phyloP scores from a whole-genome alignment of 2,888 invertebrate genomes.

The Chrysotoxum bicinctum region DNA sequence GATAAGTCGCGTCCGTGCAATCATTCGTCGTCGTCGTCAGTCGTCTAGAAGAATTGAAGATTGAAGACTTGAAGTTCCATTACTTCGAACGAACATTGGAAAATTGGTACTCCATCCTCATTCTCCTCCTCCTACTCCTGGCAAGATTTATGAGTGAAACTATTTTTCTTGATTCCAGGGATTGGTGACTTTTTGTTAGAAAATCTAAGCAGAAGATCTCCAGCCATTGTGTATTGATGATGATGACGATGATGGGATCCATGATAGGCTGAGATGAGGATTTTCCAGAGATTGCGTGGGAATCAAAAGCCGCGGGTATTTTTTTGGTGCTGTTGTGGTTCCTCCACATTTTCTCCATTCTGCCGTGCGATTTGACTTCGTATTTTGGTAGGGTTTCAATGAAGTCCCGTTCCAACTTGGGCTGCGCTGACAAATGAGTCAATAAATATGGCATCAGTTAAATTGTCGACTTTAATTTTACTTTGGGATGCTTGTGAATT shows the following conservation, averaged over 20 bases:
- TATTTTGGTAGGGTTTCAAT: conserved; percentile 5
- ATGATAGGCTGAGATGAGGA: conserved; percentile 50
- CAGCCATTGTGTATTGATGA: conserved; percentile 19
- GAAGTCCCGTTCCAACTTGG: conserved; percentile 13
- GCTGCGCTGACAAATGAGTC: conserved; percentile 66
- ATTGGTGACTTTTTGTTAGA: conserved; percentile 49
- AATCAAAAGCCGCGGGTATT: conserved; percentile 64
- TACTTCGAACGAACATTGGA: conserved; percentile 45
- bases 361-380: background rate
- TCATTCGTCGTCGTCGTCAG: background rate
- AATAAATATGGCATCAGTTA: conserved; percentile 68
- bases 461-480: conserved; percentile 65
- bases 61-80: conserved; percentile 32
- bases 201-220: conserved; percentile 47
- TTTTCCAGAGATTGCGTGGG: conserved; percentile 66
- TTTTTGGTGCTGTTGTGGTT: conserved; percentile 8
- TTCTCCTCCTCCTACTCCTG: conserved; percentile 53
- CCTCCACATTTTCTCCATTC: background rate
- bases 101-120: conserved; percentile 57
- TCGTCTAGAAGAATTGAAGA: conserved; percentile 1
- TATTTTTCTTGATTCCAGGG: conserved; percentile 54
- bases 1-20: background rate
- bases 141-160: conserved; percentile 62
- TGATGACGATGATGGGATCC: conserved; percentile 46
- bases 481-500: conserved; percentile 49